Base-by-base conservation (phyloP, 2,888 invertebrate species). In the Epinotia demarniana region DNA sequence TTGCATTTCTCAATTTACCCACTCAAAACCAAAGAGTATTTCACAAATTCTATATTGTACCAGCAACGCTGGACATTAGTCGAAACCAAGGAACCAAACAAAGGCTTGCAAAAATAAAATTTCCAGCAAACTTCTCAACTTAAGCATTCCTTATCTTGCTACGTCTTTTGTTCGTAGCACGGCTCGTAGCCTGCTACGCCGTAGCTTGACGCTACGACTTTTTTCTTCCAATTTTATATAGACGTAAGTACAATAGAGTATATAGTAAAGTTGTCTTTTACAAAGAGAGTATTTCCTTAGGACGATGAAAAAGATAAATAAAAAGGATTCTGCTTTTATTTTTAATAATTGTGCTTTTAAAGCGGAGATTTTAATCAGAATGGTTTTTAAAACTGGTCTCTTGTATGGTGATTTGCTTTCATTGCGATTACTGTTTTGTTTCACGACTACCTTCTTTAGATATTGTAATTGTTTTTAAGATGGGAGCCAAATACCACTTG, bases 331-430 rank as follows among this genome's bases (percentile, higher is more conserved):
- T 12, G 57, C 43, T 69, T 58, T 60, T 69, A 58, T 69, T 69
- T 69, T 69, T 69, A 69, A 46, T 69, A 69, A 69, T 69, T 69
- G 69, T 60, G 69, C 69, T 60, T 43, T 68, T 68, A 68, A 60
- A 46, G n/a, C 33, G 9, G 58, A 60, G 46, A 69, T 60, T 58
- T 69, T 69, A 46, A 69, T 69, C 58, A 69, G 19, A 60, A 16
- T 13, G 55, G 53, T 43, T 46, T 46, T 69, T 58, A 68, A 11
- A 5, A 27, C 49, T 49, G 53, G 23, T 23, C 16, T 27, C 60
- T 43, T 69, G 60, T 27, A 69, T 46, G n/a, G 69, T 69, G 23
- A 69, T 69, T 60, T 60, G 23, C 23, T 68, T 68, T 57, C 43
- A n/a, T 67, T 49, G 23, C 8, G 53, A 55, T 55, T 53, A 53